These are phyloP conservation scores for Emys orbicularis DNA, from an alignment of 2,797 vertebrate species.

Conservation along the genomic window DNA sequence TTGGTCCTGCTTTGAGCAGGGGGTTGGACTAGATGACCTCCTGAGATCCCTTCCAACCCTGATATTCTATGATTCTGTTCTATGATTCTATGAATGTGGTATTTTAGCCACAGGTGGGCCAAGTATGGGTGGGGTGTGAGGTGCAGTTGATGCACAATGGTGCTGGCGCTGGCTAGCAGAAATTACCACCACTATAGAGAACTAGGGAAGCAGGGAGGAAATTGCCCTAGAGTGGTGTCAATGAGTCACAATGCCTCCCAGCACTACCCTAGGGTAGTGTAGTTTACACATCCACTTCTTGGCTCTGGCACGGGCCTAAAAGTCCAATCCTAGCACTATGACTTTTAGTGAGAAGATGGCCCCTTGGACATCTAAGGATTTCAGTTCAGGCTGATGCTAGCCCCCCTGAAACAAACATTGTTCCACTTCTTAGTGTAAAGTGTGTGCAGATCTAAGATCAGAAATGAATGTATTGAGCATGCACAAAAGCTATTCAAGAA, in stretches of 20 bases:
- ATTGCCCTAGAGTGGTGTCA: background rate
- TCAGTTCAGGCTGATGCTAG: background rate
- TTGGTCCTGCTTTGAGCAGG: no score
- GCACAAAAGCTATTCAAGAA: conserved; percentile 8
- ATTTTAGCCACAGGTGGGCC: conserved; percentile 16
- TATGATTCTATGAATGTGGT: background rate
- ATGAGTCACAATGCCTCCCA: background rate
- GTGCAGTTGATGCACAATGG: background rate
- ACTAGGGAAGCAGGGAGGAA: background rate
- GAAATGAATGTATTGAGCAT: background rate
- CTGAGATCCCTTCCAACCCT: no score
- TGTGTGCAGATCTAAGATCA: background rate
- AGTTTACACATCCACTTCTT: background rate
- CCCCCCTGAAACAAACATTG: background rate
- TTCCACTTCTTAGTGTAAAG: background rate
- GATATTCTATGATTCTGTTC: no score
- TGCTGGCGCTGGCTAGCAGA: background rate
- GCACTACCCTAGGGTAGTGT: background rate
- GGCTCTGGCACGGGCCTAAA: background rate
- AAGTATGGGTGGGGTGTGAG: background rate
- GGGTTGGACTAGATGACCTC: no score
- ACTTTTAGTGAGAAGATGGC: background rate
- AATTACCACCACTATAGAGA: background rate
- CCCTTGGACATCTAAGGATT: background rate
- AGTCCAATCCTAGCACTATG: background rate